Base-by-base conservation (phyloP, 2,113 vertebrate genomes). In the Hemibates koningsi region DNA sequence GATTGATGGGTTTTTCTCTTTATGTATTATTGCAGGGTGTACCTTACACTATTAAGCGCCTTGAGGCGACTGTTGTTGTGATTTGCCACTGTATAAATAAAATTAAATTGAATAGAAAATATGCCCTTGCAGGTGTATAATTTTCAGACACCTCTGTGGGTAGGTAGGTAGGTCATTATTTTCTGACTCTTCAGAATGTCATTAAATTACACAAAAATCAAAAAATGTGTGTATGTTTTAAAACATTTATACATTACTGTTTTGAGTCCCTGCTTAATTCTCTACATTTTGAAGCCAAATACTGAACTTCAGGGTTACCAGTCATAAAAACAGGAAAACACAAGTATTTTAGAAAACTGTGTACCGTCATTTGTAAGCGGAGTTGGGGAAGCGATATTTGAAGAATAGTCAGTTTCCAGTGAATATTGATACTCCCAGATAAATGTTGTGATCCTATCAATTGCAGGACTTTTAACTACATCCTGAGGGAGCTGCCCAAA, bases 381-480 rank as follows among this genome's bases (percentile, higher is more conserved):
- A 45, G 8, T 73, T 34, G 2, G 43, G 43, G 16, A 48, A 48
- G 24, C 4, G 5, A 48, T 76, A 48, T 76, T 76, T 48, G 24
- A 48, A 50, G 41, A 76, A 50, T 12, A 19, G 71, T 52, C 24
- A 7, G 9, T 76, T 78, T 48, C 43, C 45, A 32, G 10, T 78
- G 24, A 7, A 19, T 78, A 32, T 32, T 19, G 16, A 50, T 48
- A 66, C 8, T 48, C 27, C 52, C 5, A 29, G 3, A 27, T 45
- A 5, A 19, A 2, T 52, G 7, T 27, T 87, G 85, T 61, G 11
- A 9, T 71, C 50, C n/a, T 85, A 9, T 50, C 4, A 43, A 16
- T 85, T 91, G 12, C 87, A 99, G 99, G 99, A 99, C 99, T 5
- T 99, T 99, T 93, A 98, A 96, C 94, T 99, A 99, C 90, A 98